Base-by-base conservation (phyloP, 2,113 vertebrate genomes). In the Thryonomys swinderianus region DNA sequence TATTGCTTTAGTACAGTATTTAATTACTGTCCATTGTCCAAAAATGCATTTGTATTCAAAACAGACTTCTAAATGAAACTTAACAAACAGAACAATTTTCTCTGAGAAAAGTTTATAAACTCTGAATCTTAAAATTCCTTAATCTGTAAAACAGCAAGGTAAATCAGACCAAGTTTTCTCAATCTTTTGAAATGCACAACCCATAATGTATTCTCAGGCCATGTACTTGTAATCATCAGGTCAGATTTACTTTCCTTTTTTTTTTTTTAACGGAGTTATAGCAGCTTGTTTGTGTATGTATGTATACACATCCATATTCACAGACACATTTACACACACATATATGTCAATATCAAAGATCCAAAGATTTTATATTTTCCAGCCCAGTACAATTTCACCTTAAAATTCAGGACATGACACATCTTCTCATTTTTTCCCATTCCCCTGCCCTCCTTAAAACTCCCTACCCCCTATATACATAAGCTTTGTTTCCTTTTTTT, bases 101-200 rank as follows among this genome's bases (percentile, higher is more conserved):
- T 18, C 18, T 67, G 4, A 92, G 69, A 2, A 71, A 88, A 91
- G 14, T 87, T 89, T 73, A 62, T 51, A 83, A 88, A 74, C 20
- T 78, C 69, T 61, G 34, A 92, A 45, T 25, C 62, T 93, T 85
- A 55, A 51, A 42, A 51, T 92, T 80, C 57, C 64, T 94, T 25
- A 88, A 48, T 55, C 32, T 82, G 4, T 88, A 79, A 89, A 80
- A 94, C 0, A 79, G 17, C 5, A 32, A 94, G 16, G 51, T 86
- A 94, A 96, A 93, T 67, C 73, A 94, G 73, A 93, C 18, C 34
- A 92, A 40, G n/a, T 62, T 88, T 93, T 90, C 73, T 84, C 21
- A 62, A 21, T 51, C 23, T 66, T 90, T 91, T 66, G 48, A 73
- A 82, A 78, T 13, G 32, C 20, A 86, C 20, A 62, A 42, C 14